phyloP scores from a whole-genome alignment of 2,797 vertebrate species.

The Salmo trutta region DNA sequence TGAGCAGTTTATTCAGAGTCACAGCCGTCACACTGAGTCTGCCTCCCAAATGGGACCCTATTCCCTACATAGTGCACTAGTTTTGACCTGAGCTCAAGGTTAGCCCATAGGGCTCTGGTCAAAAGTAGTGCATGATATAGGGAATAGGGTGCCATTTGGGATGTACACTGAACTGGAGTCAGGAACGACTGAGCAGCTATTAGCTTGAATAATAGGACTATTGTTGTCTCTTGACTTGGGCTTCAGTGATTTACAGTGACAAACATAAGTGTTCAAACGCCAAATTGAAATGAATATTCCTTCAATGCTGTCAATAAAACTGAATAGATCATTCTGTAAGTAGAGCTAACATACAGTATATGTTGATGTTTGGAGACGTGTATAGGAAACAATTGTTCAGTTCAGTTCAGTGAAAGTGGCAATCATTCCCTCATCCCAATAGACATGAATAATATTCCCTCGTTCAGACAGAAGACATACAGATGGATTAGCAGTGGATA shows the following conservation, averaged over 20 bases:
- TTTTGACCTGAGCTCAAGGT: neutral
- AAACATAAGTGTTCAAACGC: conserved; percentile 87
- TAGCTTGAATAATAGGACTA: conserved; percentile 63
- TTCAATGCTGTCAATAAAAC: conserved; percentile 84
- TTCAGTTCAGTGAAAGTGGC: conserved; percentile 29
- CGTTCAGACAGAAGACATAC: conserved; percentile 49
- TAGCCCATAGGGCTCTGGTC: neutral
- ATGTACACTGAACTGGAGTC: conserved; percentile 9
- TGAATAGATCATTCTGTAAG: conserved; percentile 79
- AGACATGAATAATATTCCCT: conserved; percentile 62
- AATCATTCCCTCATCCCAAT: conserved; percentile 54
- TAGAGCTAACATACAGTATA: conserved; percentile 65
- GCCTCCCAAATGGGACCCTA: neutral
- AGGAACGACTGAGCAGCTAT: conserved; percentile 44
- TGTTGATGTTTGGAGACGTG: conserved; percentile 79
- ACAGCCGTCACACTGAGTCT: conserved; percentile 44
- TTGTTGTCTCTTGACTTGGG: conserved; percentile 61
- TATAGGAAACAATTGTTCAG: conserved; percentile 73
- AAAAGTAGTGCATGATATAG: neutral
- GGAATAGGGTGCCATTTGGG: neutral
- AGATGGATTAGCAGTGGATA: conserved; percentile 52
- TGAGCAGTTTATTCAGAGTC: conserved; percentile 63
- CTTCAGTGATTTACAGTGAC: conserved; percentile 83
- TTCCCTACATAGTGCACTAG: neutral
- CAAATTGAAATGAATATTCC: conserved; percentile 86